A percentile compares a stretch with the other conserved stretches of the same genome.
Conservation (phyloP, 35 echinoderm and acorn worm genomes). For the Anneissia japonica region DNA sequence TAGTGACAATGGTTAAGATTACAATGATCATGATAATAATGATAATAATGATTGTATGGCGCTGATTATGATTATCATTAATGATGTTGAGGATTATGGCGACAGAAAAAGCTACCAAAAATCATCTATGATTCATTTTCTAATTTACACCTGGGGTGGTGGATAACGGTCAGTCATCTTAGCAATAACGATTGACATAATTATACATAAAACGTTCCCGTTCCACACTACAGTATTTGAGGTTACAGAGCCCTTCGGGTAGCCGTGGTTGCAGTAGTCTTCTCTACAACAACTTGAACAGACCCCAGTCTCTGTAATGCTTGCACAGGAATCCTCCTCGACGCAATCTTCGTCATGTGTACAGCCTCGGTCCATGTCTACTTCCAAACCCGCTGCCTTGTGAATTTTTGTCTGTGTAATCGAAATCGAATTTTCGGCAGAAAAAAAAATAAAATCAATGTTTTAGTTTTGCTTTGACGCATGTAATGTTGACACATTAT, state of each 20-base stretch:
- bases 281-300: background rate
- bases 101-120: too few relatives aligned
- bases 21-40: too few relatives aligned
- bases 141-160: too few relatives aligned
- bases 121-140: too few relatives aligned
- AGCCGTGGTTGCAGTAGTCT: background rate
- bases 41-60: too few relatives aligned
- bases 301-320: background rate
- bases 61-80: too few relatives aligned
- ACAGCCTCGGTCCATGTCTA: background rate
- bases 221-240: background rate
- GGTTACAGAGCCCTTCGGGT: background rate
- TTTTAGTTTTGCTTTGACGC: background rate
- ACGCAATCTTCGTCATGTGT: background rate
- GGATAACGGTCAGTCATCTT: too few relatives aligned
- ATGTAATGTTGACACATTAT: background rate
- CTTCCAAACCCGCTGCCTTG: background rate
- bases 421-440: background rate
- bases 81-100: too few relatives aligned
- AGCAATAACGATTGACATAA: too few relatives aligned
- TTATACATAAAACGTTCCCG: too few relatives aligned
- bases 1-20: too few relatives aligned
- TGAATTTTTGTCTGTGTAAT: background rate
- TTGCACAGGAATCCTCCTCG: background rate
- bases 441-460: background rate